Percentiles rank a stretch among this genome's conserved stretches.
These are phyloP conservation scores for Haliaeetus leucogaster DNA, from an alignment of 2,113 vertebrate species.

Conservation along the genomic window DNA sequence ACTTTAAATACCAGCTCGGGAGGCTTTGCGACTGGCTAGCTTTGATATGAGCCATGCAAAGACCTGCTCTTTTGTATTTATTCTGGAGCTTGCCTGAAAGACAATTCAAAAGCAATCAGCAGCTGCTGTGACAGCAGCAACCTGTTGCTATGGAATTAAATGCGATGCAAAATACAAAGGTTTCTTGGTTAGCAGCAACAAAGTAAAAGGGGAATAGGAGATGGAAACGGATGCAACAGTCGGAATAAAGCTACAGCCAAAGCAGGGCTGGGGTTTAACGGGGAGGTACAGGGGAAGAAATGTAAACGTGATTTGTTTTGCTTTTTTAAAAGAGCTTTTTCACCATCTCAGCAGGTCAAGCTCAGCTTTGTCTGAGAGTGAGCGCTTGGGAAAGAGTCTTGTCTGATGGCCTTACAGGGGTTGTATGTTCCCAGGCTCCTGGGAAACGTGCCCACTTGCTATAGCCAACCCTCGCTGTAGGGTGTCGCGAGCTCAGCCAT, in stretches of 20 bases:
- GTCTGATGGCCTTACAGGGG: not conserved
- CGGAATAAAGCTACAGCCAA: not conserved
- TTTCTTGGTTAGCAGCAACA: constrained; percentile 19
- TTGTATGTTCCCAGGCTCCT: not conserved
- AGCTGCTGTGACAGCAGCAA: constrained; percentile 39
- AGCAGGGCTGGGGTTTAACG: not conserved
- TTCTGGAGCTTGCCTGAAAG: constrained; percentile 48
- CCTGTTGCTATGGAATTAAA: constrained; percentile 68
- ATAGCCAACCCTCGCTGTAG: not conserved
- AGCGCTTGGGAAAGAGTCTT: not conserved
- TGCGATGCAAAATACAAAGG: constrained; percentile 25
- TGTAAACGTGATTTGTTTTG: not conserved
- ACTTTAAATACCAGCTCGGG: constrained; percentile 1
- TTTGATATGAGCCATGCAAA: constrained; percentile 8
- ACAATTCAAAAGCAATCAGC: constrained; percentile 53
- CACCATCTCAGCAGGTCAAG: not conserved
- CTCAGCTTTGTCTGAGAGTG: not conserved
- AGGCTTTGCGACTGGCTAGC: not conserved
- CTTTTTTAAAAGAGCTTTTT: not conserved
- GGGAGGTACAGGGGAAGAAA: not conserved
- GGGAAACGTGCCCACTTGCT: not conserved
- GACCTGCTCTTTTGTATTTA: constrained; percentile 47
- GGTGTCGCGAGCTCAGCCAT: not conserved
- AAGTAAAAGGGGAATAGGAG: not conserved
- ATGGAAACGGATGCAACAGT: not conserved